Base-by-base conservation (phyloP, 2,797 vertebrate genomes). In the Peromyscus nudipes region DNA sequence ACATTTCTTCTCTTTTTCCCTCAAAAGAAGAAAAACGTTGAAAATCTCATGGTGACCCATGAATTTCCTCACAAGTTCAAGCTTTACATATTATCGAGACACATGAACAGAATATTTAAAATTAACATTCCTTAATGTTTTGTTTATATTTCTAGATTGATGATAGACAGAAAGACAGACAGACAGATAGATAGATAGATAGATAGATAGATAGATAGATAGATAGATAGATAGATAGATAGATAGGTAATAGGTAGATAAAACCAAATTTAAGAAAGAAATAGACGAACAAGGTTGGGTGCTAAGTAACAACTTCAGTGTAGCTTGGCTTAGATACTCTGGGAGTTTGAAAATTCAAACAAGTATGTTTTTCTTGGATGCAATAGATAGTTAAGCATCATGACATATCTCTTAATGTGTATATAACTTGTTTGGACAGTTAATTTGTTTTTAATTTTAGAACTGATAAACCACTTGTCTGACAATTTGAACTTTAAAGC, bases 401-500 rank as follows among this genome's bases (percentile, higher is more conserved):
- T n/a, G 62, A 95, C 49, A 91, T 77, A 62, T 16, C 52, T 84
- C 49, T 94, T 65, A 43, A 52, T 34, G 19, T 80, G n/a, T 85
- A n/a, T 31, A 27, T 90, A 92, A 92, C 46, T 77, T 82, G 34
- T 65, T 88, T 86, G 34, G 76, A 71, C 21, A 89, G 29, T 92
- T 76, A 6, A 85, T 89, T 85, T 96, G 75, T 57, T 90, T 90
- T 87, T 91, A 82, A 94, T 90, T 94, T 94, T 69, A 90, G n/a
- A 86, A 46, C 29, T 67, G 37, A 73, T n/a, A 92, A 75, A 52
- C 16, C 37, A 3, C 4, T 65, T 69, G 62, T 37, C 64, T 80
- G 31, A 92, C 29, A 60, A 81, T 46, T 69, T 73, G n/a, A 75
- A 93, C 16, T 87, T 95, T 55, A 79, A 83, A 94, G 49, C 17